Base-by-base conservation (phyloP, 2,797 vertebrate genomes). In the Dicrostonyx torquatus region DNA sequence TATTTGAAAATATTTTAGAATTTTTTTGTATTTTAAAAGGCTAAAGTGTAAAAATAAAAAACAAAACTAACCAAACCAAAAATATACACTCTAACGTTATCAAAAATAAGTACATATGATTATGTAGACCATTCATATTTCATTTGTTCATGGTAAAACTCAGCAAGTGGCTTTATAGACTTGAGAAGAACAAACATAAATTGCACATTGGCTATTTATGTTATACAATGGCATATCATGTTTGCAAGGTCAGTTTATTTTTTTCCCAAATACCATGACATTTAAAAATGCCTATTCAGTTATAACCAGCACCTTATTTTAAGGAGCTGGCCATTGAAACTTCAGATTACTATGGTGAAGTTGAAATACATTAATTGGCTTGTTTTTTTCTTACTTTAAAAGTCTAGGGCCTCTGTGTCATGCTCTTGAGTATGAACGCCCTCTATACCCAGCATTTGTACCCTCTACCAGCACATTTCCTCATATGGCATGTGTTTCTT, bases 241-340 rank as follows among this genome's bases (percentile, higher is more conserved):
- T 96, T 94, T 76, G 66, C 72, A 76, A 93, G 89, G 92, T 48
- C 60, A 94, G 31, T 76, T 92, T 87, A 45, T 87, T 82, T 64
- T 64, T 75, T 53, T 77, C 62, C 79, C 83, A 96, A 97, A 75
- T 98, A 96, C 85, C 86, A 92, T 96, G 94, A 88, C 96, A 97
- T 98, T 98, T 98, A 82, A 97, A 95, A 96, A 95, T 60, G 91
- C 55, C 85, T 97, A 60, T 95, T 93, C 93, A 87, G 73, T 92
- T 96, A 78, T 75, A 92, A 97, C 80, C 93, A 94, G 94, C 98
- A 60, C 93, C 91, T 91, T 89, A 95, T 83, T 86, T 92, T 70
- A 93, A 43, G 91, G 87, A 94, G 62, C 6, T 96, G 55, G 26
- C 94, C 62, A 76, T 22, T 94, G 45, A 90, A 97, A 94, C 17